Evolutionary conservation across 2,797 vertebrate genomes (phyloP), one percentile per base, ranked within the genome.

Genomic region (Lutjanus campechanus): DNA sequence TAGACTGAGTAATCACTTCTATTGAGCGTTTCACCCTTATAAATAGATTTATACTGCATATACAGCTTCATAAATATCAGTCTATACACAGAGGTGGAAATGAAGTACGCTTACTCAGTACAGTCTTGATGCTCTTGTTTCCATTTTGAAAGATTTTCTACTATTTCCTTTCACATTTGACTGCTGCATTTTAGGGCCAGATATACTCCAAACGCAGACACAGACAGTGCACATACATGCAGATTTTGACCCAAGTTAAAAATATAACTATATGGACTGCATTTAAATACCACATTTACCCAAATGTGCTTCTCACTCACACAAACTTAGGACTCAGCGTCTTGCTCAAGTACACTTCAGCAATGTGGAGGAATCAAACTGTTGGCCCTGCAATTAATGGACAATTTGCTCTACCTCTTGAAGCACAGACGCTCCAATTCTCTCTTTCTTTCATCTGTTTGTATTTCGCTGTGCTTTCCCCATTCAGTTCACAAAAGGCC

Each of bases 1-100:
- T 40, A 58, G 40, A 13, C 51, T 56, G 53, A 78, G 43, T 40
- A 49, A 83, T 73, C 75, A 60, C 51, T 0, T 70, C 36, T 61
- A 19, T 61, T 1, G 15, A 51, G 51, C 4, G 3, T 22, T 15
- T 55, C 41, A 53, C 16, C 71, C 40, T 17, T 10, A 44, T 29
- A 49, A 47, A 67, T 2, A 65, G 1, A 20, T 17, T 8, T 11
- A 16, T 25, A 25, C 49, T 8, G 9, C 11, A 11, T n/a, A 22
- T 9, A 29, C 67, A 41, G 17, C 64, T 59, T n/a, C 49, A 51
- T 55, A 11, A 11, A 29, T 43, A 25, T 59, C 1, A 53, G 11
- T 43, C 60, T 19, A 54, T 4, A 11, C 22, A 19, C 8, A 36
- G 56, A 43, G 8, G 5, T 61, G 8, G 29, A 50, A 7, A 29